phyloP scores from a whole-genome alignment of 2,797 vertebrate genomes.

The Anomalospiza imberbis region DNA sequence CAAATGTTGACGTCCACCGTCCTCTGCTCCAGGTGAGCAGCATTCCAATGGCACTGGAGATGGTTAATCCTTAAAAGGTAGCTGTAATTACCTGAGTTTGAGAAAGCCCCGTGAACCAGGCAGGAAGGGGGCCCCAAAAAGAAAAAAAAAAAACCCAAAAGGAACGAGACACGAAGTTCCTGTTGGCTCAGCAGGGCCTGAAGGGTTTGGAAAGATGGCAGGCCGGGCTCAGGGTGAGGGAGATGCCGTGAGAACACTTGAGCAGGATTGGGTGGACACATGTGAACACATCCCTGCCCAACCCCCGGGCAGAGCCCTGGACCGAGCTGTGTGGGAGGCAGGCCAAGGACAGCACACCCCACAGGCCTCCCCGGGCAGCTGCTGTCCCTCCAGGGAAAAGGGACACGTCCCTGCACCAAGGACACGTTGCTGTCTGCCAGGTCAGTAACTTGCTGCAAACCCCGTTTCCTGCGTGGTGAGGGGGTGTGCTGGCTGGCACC shows the following conservation, averaged over 20 bases:
- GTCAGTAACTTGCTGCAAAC: neutral
- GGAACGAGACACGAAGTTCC: accelerated
- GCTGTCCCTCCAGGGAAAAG: neutral
- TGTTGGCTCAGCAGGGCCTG: too few relatives aligned
- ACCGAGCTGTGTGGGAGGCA: neutral
- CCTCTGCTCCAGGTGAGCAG: neutral
- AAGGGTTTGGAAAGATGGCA: neutral
- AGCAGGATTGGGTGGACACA: neutral
- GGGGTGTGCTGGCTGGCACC: neutral
- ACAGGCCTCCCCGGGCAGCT: neutral
- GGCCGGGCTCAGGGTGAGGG: neutral
- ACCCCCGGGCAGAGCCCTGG: neutral
- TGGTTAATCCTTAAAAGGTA: neutral
- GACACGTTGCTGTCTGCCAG: neutral
- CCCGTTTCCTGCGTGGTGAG: neutral
- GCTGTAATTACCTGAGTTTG: neutral
- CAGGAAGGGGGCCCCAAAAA: neutral
- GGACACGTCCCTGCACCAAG: neutral
- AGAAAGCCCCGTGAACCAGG: neutral
- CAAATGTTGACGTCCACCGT: accelerated
- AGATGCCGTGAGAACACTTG: neutral
- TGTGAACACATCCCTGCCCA: neutral
- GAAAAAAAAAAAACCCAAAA: neutral
- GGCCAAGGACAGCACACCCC: neutral
- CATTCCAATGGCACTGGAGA: accelerated